A percentile compares a stretch with the other conserved stretches of the same genome.
Conservation (phyloP, 2,113 vertebrate species). For the Eulemur macaco region DNA sequence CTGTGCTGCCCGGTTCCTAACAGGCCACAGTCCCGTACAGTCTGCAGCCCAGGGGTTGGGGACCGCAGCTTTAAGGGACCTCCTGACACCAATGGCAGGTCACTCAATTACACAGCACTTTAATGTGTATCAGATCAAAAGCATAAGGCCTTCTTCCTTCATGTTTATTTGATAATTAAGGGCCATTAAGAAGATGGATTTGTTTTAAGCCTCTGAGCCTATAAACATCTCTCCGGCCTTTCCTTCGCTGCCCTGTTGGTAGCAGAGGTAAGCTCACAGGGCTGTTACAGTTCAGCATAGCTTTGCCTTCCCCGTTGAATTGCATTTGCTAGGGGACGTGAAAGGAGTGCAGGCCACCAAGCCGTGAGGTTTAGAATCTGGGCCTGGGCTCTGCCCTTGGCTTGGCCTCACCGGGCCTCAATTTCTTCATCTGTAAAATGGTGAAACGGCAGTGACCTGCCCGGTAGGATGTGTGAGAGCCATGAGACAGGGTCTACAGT, state of each 20-base stretch:
- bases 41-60: no score
- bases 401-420: background rate
- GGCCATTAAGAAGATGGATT: conserved; percentile 14
- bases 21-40: no score
- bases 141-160: background rate
- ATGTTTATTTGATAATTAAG: conserved; percentile 4
- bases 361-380: fast-evolving
- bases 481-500: background rate
- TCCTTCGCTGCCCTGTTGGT: background rate
- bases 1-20: no score
- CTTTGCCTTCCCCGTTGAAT: background rate
- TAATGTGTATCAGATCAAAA: background rate
- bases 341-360: background rate
- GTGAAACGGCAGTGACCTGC: background rate
- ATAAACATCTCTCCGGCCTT: background rate
- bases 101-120: background rate
- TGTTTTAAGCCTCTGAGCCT: background rate
- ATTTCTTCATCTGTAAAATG: background rate
- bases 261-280: fast-evolving
- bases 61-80: background rate
- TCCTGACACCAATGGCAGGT: background rate
- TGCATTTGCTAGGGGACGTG: background rate
- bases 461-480: background rate
- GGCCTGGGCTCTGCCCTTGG: background rate
- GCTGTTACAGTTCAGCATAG: fast-evolving